Conservation (phyloP, 2,888 invertebrate genomes). For the Hybos culiciformis region DNA sequence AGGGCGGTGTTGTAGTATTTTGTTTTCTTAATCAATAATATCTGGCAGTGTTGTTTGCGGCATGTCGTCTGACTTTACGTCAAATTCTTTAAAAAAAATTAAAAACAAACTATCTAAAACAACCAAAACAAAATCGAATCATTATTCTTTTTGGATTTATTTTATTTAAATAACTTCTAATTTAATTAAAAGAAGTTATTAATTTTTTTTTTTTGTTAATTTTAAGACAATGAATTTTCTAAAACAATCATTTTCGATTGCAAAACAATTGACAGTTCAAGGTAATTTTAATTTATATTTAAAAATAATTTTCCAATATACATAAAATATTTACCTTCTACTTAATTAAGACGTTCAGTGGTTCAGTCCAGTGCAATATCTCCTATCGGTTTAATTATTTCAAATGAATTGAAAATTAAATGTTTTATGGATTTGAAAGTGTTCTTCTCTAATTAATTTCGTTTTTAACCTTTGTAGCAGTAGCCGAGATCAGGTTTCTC, state of each 20-base stretch:
- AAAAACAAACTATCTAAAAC: no score
- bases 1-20: no score
- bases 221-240: slow-evolving; percentile 29
- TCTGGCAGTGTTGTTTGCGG: no score
- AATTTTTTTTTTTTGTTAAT: neutral
- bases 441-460: neutral
- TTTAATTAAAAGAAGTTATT: no score
- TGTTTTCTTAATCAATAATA: no score
- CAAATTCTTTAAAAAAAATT: no score
- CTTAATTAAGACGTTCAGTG: neutral
- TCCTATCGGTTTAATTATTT: neutral
- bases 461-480: no score
- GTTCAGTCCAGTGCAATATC: neutral
- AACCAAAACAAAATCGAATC: no score
- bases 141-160: no score
- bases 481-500: no score
- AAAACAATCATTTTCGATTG: slow-evolving; percentile 29
- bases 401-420: neutral
- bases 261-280: slow-evolving; percentile 29
- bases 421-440: neutral
- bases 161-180: no score
- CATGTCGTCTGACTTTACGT: no score
- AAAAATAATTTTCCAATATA: neutral
- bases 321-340: neutral
- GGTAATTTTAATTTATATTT: slow-evolving; percentile 18